A percentile compares a stretch with the other conserved stretches of the same genome.
Evolutionary conservation across 2,888 invertebrate species (phyloP).

Genomic region (Aricia artaxerxes): DNA sequence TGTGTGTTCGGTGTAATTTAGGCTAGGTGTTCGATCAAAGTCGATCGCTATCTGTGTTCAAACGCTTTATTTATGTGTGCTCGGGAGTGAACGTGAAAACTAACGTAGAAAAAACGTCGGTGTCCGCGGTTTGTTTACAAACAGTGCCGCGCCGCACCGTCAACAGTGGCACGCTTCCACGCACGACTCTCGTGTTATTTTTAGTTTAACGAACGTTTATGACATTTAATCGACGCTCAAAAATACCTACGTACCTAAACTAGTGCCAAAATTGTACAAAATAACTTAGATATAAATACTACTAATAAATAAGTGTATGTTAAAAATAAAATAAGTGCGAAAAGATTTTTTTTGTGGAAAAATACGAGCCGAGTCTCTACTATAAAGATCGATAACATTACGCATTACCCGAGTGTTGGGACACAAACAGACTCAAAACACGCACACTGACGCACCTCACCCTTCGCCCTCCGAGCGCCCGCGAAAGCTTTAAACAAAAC

Average conservation of each 20-base stretch:
- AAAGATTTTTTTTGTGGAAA: constrained; percentile 43
- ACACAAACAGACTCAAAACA: constrained; percentile 52
- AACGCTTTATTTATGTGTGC: constrained; percentile 29
- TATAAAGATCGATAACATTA: constrained; percentile 80
- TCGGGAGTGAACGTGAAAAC: constrained; percentile 33
- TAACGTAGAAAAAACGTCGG: constrained; percentile 48
- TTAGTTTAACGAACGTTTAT: constrained; percentile 35
- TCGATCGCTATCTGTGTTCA: constrained; percentile 28
- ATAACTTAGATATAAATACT: constrained; percentile 38
- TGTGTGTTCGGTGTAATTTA: constrained; percentile 38
- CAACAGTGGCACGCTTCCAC: constrained; percentile 43
- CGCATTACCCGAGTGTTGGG: constrained; percentile 70
- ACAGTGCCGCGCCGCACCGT: constrained; percentile 62
- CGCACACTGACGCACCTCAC: constrained; percentile 57
- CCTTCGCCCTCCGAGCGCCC: constrained; percentile 61
- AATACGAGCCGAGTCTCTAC: constrained; percentile 61
- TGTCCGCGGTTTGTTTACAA: constrained; percentile 70
- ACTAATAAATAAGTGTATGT: constrained; percentile 40
- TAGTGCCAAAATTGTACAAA: constrained; percentile 45
- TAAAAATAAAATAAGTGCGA: constrained; percentile 37
- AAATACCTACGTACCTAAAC: constrained; percentile 43
- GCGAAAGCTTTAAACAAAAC: constrained; percentile 72
- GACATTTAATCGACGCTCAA: constrained; percentile 44
- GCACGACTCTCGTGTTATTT: constrained; percentile 37
- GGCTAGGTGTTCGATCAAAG: constrained; percentile 27